Percentiles rank a stretch among this genome's conserved stretches.
These are phyloP conservation scores for Limonius californicus DNA, from an alignment of 1,140 invertebrate genomes.

Conservation along the genomic window DNA sequence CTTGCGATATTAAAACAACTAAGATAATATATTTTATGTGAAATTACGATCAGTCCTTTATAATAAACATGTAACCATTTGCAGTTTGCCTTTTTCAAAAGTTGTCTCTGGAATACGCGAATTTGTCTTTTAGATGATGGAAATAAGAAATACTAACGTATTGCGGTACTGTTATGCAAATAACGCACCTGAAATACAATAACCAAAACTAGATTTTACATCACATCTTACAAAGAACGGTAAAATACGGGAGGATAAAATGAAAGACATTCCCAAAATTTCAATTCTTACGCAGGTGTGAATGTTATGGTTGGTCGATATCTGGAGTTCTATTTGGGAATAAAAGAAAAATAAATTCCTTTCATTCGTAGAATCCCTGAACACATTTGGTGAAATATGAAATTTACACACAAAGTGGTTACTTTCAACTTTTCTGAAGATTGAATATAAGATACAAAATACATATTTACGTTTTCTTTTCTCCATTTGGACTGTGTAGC, in stretches of 20 bases:
- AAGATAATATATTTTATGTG: too few species aligned
- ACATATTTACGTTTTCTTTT: constrained; percentile 10
- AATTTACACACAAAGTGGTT: constrained; percentile 20
- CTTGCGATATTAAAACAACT: too few species aligned
- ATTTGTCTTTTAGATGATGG: too few species aligned
- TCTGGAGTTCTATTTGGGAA: constrained; percentile 5
- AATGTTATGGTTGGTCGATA: constrained; percentile 17
- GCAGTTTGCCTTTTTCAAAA: too few species aligned
- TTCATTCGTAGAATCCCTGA: constrained; percentile 20
- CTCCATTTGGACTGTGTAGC: not conserved
- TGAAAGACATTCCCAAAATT: constrained; percentile 5
- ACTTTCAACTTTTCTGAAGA: constrained; percentile 8
- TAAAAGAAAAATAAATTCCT: constrained; percentile 28
- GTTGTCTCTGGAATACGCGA: too few species aligned
- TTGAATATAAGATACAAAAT: constrained; percentile 11
- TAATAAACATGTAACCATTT: too few species aligned
- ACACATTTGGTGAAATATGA: constrained; percentile 19
- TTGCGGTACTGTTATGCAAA: too few species aligned
- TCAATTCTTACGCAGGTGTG: constrained; percentile 31
- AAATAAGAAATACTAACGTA: too few species aligned
- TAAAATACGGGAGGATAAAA: not conserved
- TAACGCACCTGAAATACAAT: too few species aligned
- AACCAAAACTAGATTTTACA: too few species aligned
- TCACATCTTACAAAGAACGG: too few species aligned
- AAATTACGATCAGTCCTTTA: too few species aligned